Conservation (phyloP, 2,888 invertebrate species). For the Nymphalis polychloros region DNA sequence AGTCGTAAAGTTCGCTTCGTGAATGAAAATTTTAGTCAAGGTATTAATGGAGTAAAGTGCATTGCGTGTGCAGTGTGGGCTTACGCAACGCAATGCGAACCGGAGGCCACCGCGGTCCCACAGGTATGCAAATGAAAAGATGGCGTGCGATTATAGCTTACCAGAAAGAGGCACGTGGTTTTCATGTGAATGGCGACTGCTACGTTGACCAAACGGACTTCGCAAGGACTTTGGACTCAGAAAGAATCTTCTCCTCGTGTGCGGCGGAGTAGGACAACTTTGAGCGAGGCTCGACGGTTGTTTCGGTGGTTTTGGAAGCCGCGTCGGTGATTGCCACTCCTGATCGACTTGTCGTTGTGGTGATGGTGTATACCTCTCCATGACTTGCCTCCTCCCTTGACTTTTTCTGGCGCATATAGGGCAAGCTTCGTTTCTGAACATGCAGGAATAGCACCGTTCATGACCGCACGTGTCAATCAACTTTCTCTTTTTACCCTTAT, state of each 20-base stretch:
- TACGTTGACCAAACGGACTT: conserved; percentile 86
- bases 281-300: conserved; percentile 79
- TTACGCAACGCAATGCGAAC: conserved; percentile 59
- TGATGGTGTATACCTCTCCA: conserved; percentile 74
- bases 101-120: conserved; percentile 51
- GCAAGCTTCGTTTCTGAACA: conserved; percentile 95
- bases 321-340: conserved; percentile 79
- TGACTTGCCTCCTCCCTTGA: conserved; percentile 66
- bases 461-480: conserved; percentile 97
- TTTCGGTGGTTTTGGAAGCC: conserved; percentile 83
- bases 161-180: conserved; percentile 87
- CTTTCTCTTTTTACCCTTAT: conserved; percentile 97
- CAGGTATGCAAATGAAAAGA: conserved; percentile 53
- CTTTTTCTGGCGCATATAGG: conserved; percentile 87
- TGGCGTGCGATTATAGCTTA: conserved; percentile 63
- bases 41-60: conserved; percentile 61
- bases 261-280: conserved; percentile 92
- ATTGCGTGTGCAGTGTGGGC: conserved; percentile 51
- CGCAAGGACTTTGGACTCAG: conserved; percentile 90
- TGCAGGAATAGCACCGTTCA: conserved; percentile 96
- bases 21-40: conserved; percentile 62
- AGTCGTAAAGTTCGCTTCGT: conserved; percentile 49
- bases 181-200: conserved; percentile 76
- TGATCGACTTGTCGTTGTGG: conserved; percentile 67
- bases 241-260: conserved; percentile 89